Conservation (phyloP, 1,140 invertebrate species). For the Euura saliciscinereae region DNA sequence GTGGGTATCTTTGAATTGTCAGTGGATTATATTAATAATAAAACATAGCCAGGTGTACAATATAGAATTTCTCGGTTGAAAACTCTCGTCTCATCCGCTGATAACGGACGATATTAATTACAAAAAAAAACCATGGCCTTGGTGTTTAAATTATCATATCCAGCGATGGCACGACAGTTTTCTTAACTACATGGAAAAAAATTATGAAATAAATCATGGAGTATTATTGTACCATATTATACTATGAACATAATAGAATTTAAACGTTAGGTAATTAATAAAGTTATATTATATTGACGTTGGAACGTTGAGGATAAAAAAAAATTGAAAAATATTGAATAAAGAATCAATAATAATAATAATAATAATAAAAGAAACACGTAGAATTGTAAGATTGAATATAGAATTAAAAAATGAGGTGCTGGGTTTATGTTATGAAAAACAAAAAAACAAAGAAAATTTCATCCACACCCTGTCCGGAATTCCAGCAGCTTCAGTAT, state of each 20-base stretch:
- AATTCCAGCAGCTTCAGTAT: slow-evolving; percentile 53
- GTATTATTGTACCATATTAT: slow-evolving; percentile 57
- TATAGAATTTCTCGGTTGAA: slow-evolving; percentile 29
- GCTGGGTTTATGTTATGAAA: slow-evolving; percentile 34
- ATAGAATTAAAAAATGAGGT: slow-evolving; percentile 34
- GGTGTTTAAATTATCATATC: slow-evolving; percentile 25
- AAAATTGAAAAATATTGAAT: too few species aligned
- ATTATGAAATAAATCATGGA: slow-evolving; percentile 45
- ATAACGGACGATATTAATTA: slow-evolving; percentile 25
- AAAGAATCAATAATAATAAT: too few species aligned
- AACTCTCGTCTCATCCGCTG: slow-evolving; percentile 32
- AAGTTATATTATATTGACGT: slow-evolving; percentile 34
- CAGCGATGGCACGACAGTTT: slow-evolving; percentile 37
- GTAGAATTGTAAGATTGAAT: slow-evolving; percentile 17
- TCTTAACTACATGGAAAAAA: slow-evolving; percentile 35
- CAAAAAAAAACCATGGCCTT: slow-evolving; percentile 32
- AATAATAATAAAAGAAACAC: neutral
- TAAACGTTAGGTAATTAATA: slow-evolving; percentile 51
- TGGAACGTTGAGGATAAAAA: slow-evolving; percentile 19
- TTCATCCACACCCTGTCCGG: slow-evolving; percentile 37
- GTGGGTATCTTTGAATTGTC: slow-evolving; percentile 10
- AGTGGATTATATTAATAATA: slow-evolving; percentile 21
- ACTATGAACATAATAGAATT: slow-evolving; percentile 47
- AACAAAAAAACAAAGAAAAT: slow-evolving; percentile 16
- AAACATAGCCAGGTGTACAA: slow-evolving; percentile 33